Percentiles rank a stretch among this genome's conserved stretches.
Conservation (phyloP, 23 tunicate species). For the Botrylloides violaceus region DNA sequence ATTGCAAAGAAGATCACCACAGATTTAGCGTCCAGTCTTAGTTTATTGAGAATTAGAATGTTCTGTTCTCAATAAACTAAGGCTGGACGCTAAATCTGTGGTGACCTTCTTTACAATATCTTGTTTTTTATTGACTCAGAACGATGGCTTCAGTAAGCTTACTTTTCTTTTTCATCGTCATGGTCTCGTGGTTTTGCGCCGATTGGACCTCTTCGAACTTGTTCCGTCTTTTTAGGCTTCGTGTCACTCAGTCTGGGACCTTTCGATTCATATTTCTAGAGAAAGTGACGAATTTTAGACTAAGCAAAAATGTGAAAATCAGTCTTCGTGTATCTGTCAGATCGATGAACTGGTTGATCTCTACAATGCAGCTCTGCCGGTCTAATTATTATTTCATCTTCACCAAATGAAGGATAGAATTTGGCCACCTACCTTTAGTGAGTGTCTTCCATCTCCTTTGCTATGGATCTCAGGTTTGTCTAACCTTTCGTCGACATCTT, state of each 20-base stretch:
- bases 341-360: too few species aligned
- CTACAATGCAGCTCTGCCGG: too few species aligned
- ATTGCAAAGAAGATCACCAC: too few species aligned
- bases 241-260: constrained; percentile 10
- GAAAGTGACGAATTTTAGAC: not conserved
- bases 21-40: too few species aligned
- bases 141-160: too few species aligned
- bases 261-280: constrained; percentile 12
- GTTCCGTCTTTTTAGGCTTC: constrained; percentile 16
- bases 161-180: constrained; percentile 6
- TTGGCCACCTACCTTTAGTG: not conserved
- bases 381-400: not conserved
- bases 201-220: constrained; percentile 18
- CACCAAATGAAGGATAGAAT: not conserved
- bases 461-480: not conserved
- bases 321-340: too few species aligned
- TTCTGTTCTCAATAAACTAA: too few species aligned
- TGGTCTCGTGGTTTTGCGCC: constrained; percentile 18
- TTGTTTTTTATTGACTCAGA: too few species aligned
- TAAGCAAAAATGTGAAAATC: too few species aligned
- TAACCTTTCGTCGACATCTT: not conserved
- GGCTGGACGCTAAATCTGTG: too few species aligned
- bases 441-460: not conserved
- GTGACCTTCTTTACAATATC: too few species aligned
- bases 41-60: too few species aligned